phyloP scores from a whole-genome alignment of 2,797 vertebrate genomes.

The Morus bassanus region DNA sequence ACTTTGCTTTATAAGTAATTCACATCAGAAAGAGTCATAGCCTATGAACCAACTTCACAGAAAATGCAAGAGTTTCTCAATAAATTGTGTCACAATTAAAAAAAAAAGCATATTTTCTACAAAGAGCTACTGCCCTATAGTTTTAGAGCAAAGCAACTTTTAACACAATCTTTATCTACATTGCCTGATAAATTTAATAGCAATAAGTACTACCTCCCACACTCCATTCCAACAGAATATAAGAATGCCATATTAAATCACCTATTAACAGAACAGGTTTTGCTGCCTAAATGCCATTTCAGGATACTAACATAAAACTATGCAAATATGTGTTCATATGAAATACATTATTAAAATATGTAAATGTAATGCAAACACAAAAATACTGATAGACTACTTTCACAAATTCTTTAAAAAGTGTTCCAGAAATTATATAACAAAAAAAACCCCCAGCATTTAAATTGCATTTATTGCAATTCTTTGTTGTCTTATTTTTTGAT shows the following conservation, averaged over 20 bases:
- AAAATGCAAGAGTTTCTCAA: neutral
- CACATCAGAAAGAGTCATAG: neutral
- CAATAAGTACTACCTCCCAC: neutral
- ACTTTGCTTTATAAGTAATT: neutral
- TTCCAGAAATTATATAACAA: neutral
- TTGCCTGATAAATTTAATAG: neutral
- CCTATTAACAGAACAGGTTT: neutral
- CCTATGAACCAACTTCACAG: neutral
- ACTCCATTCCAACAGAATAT: neutral
- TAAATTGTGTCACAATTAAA: neutral
- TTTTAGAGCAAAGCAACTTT: neutral
- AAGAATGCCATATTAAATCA: neutral
- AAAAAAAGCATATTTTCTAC: neutral
- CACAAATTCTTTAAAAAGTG: neutral
- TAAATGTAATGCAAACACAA: neutral
- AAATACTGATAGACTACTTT: neutral
- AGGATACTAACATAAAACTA: neutral
- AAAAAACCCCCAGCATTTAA: neutral
- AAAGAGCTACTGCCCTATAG: neutral
- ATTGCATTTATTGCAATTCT: neutral
- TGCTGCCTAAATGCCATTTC: neutral
- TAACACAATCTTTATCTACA: neutral
- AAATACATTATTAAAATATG: neutral
- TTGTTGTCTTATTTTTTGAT: neutral
- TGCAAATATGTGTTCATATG: neutral